Percentiles rank a stretch among this genome's conserved stretches.
These are phyloP conservation scores for Heliconius ethilla DNA, from an alignment of 2,888 invertebrate species.

Conservation along the genomic window DNA sequence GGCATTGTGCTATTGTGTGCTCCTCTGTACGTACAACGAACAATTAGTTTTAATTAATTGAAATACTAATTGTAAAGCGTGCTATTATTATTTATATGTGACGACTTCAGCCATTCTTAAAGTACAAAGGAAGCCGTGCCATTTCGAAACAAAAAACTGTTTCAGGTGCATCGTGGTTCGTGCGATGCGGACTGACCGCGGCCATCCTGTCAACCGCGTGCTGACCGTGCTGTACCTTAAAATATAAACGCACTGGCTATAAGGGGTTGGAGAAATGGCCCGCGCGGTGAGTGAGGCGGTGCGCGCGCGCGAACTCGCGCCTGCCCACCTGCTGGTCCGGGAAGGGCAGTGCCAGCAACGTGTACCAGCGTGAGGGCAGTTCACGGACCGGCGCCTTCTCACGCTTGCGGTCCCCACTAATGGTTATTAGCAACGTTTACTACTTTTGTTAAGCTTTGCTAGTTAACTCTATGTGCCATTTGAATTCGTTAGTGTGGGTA, in stretches of 20 bases:
- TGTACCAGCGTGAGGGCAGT: slow-evolving; percentile 93
- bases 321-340: slow-evolving; percentile 96
- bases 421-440: slow-evolving; percentile 38
- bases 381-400: slow-evolving; percentile 75
- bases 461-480: slow-evolving; percentile 1
- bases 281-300: slow-evolving; percentile 87
- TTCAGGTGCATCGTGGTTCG: slow-evolving; percentile 42
- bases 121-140: slow-evolving; percentile 22
- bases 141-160: slow-evolving; percentile 15
- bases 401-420: slow-evolving; percentile 62
- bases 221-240: slow-evolving; percentile 66
- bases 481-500: not conserved
- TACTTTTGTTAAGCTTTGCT: slow-evolving; percentile 20
- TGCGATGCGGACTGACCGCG: slow-evolving; percentile 52
- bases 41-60: not conserved
- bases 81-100: slow-evolving; percentile 26
- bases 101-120: slow-evolving; percentile 16
- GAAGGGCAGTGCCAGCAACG: slow-evolving; percentile 94
- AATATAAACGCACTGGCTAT: slow-evolving; percentile 79
- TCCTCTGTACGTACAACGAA: not conserved
- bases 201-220: slow-evolving; percentile 67
- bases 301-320: slow-evolving; percentile 89
- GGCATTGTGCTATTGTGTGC: slow-evolving; percentile 7
- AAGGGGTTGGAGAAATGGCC: slow-evolving; percentile 94
- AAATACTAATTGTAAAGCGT: slow-evolving; percentile 31